Evolutionary conservation across 2,888 invertebrate species (phyloP).

Genomic region (Lucinisca nassula): DNA sequence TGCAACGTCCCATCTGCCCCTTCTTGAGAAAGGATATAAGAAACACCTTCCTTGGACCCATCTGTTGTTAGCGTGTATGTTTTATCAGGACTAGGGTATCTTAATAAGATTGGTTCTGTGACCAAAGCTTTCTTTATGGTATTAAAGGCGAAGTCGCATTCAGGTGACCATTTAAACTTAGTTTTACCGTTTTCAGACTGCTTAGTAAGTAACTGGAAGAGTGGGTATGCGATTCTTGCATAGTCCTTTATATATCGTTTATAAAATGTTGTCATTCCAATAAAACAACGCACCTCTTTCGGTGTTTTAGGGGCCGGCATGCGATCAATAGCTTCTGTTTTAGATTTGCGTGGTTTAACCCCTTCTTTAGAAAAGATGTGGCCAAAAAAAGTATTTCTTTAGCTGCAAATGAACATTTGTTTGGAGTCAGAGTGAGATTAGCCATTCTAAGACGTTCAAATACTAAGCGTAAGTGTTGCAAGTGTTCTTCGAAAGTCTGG

Average conservation of each 20-base stretch:
- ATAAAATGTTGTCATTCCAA: no score
- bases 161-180: no score
- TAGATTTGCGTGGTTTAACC: not conserved
- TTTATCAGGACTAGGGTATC: not conserved
- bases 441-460: not conserved
- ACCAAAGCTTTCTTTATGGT: no score
- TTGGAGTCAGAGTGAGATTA: not conserved
- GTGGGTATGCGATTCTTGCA: no score
- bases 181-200: no score
- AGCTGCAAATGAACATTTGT: not conserved
- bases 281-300: no score
- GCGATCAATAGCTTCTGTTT: no score
- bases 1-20: not conserved
- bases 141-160: no score
- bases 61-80: not conserved
- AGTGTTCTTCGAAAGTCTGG: not conserved
- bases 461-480: not conserved
- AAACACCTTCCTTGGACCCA: not conserved
- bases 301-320: no score
- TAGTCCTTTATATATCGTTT: no score
- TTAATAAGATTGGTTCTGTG: no score
- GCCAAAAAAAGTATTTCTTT: not conserved
- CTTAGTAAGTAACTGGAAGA: no score
- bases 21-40: not conserved
- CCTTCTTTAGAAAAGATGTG: not conserved